A percentile compares a stretch with the other conserved stretches of the same genome.
These are phyloP conservation scores for Oncopodura yosiiana DNA, from an alignment of 1,140 invertebrate genomes.

Conservation along the genomic window DNA sequence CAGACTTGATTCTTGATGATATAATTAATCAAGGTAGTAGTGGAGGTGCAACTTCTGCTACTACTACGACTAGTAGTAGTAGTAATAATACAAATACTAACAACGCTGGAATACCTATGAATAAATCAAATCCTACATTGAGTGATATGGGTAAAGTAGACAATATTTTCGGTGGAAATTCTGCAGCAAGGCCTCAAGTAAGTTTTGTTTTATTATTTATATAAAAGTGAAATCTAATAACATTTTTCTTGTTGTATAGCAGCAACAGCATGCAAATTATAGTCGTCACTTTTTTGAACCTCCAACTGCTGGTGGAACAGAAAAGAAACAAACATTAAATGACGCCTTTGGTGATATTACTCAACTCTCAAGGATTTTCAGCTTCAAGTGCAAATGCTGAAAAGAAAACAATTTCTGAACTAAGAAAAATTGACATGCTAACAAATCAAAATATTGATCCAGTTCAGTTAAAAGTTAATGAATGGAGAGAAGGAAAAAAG, in stretches of 20 bases:
- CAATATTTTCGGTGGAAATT: background rate
- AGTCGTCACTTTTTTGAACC: slow-evolving; percentile 21
- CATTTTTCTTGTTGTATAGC: background rate
- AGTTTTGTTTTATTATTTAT: too few species aligned
- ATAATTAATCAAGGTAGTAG: slow-evolving; percentile 9
- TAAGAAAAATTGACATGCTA: slow-evolving; percentile 27
- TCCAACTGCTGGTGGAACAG: background rate
- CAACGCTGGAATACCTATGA: background rate
- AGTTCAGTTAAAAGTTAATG: slow-evolving; percentile 42
- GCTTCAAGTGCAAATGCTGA: background rate
- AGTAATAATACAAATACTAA: too few species aligned
- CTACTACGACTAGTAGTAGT: too few species aligned
- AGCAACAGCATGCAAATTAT: slow-evolving; percentile 17
- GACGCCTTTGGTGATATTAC: slow-evolving; percentile 33
- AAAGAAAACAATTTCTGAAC: slow-evolving; percentile 30
- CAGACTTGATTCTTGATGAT: slow-evolving; percentile 20
- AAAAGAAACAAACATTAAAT: slow-evolving; percentile 29
- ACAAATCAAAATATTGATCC: slow-evolving; percentile 23
- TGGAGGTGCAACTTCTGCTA: background rate
- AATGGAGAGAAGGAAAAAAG: slow-evolving; percentile 91
- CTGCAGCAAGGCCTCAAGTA: background rate
- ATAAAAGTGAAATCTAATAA: background rate
- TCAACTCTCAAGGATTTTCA: slow-evolving; percentile 31
- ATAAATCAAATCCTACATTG: slow-evolving; percentile 18
- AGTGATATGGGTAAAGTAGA: background rate